Evolutionary conservation across 1,140 invertebrate genomes (phyloP), one percentile per base, ranked within the genome.

Genomic region (Brachionus koreanus): DNA sequence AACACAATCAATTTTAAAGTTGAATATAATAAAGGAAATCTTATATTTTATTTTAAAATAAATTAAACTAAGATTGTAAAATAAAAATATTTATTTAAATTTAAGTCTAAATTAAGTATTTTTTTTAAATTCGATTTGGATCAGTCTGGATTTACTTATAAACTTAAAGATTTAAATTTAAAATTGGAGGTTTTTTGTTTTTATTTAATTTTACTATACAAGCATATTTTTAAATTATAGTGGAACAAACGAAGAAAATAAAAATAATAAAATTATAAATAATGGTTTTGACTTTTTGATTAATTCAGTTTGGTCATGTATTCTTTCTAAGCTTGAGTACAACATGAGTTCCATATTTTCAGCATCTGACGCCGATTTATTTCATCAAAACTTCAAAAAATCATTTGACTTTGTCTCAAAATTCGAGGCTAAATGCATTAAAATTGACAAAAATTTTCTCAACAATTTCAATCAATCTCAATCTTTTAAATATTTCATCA

Each of bases 261-360:
- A 19, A n/a, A 13, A 83, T 10, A 39, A 69, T 23, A 79, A 83
- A 83, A 87, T 88, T 25, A 83, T 87, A 83, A 89, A 92, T n/a
- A 91, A 91, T 84, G 93, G 92, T 13, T 95, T 93, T 87, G 93
- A 94, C 86, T 95, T 97, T 87, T 87, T 96, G 67, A 91, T 95
- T 0, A 93, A 94, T 87, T 93, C 94, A 87, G 94, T 94, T 86
- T 97, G 94, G 94, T 91, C 92, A 37, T 94, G 96, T 89, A 90
- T 96, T 84, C 87, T 89, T 23, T 92, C 93, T 86, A 91, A 91
- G 84, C 91, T 93, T 83, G 90, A 95, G 82, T 92, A 93, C 85
- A 90, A 92, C 43, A 91, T 93, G 86, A 91, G 93, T 23, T 92
- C 92, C 1, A 93, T 97, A 84, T 96, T 95, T 90, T 93, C 94